Percentiles rank a stretch among this genome's conserved stretches.
These are phyloP conservation scores for Heliconius melpomene DNA, from an alignment of 1,140 invertebrate genomes.

Conservation along the genomic window DNA sequence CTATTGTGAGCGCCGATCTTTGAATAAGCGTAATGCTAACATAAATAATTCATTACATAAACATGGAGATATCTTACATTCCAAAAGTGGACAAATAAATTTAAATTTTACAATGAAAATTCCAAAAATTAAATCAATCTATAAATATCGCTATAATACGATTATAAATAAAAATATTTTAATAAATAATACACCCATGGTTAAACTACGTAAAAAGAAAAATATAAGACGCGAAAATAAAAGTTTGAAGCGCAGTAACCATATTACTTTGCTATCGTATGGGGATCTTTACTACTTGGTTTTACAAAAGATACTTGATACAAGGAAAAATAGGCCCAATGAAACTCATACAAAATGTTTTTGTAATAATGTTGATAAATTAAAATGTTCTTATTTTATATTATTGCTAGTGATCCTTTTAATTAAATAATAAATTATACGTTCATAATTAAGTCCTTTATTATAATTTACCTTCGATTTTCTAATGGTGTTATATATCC, in stretches of 20 bases:
- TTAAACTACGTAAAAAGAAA: not conserved
- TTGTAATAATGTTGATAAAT: constrained; percentile 44
- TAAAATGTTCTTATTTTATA: constrained; percentile 17
- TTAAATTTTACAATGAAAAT: not conserved
- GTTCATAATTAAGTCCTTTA: not conserved
- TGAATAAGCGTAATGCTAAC: constrained; percentile 56
- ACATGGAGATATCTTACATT: not conserved
- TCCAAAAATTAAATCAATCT: not conserved
- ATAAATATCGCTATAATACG: not conserved
- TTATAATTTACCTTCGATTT: not conserved
- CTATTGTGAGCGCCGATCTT: constrained; percentile 70
- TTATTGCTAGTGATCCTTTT: constrained; percentile 8
- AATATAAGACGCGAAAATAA: constrained; percentile 32
- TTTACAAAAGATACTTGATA: constrained; percentile 50
- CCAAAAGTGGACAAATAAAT: not conserved
- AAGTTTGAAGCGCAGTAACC: constrained; percentile 10
- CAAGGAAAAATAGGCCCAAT: constrained; percentile 40
- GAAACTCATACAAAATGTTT: constrained; percentile 44
- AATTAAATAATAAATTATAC: constrained; percentile 16
- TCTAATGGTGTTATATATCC: not conserved
- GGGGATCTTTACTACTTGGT: constrained; percentile 60
- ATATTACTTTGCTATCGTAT: constrained; percentile 46
- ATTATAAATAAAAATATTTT: not conserved
- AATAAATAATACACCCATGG: not conserved
- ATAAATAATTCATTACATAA: constrained; percentile 4